Base-by-base conservation (phyloP, 2,888 invertebrate genomes). In the Zootermopsis nevadensis region DNA sequence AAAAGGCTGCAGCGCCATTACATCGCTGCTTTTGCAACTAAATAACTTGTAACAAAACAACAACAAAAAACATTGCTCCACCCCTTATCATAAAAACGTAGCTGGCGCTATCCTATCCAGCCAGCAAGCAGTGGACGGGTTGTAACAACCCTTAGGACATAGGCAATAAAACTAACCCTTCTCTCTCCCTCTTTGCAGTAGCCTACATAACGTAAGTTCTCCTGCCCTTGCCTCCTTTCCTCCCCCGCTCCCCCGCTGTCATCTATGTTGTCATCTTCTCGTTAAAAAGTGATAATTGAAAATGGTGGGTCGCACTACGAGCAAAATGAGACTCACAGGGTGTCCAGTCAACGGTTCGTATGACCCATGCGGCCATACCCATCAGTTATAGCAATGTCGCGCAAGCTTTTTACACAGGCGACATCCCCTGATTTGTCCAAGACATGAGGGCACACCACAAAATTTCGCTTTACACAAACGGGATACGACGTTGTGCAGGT, bases 251-350 rank as follows among this genome's bases (percentile, higher is more conserved):
- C 48, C 83, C 72, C 66, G 15, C 69, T 77, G 53, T 82, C 77
- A 67, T 66, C 55, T 77, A 69, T 77, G 77, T 66, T 82, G 77
- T 82, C 82, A 82, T 82, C 82, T 77, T 82, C 82, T 82, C 82
- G 82, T 82, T 82, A 82, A 82, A 82, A 82, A 82, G 82, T 82
- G 82, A 82, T 82, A 82, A 82, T 77, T 82, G 82, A 77, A 82
- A 82, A 82, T 82, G 82, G 82, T 67, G 82, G 79, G 79, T 35
- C 79, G 55, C 27, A 66, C 79, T 66, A 60, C 60, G 60, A 79
- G 79, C 79, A 60, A 60, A 79, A 79, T 60, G 79, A 60, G 55
- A 74, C 74, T 24, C 38, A 74, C 22, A 42, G 74, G n/a, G 74
- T 74, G 38, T 24, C 10, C 38, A 33, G 24, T 24, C 69, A 27